Conservation (phyloP, 1,140 invertebrate species). For the Drosophila cardini region DNA sequence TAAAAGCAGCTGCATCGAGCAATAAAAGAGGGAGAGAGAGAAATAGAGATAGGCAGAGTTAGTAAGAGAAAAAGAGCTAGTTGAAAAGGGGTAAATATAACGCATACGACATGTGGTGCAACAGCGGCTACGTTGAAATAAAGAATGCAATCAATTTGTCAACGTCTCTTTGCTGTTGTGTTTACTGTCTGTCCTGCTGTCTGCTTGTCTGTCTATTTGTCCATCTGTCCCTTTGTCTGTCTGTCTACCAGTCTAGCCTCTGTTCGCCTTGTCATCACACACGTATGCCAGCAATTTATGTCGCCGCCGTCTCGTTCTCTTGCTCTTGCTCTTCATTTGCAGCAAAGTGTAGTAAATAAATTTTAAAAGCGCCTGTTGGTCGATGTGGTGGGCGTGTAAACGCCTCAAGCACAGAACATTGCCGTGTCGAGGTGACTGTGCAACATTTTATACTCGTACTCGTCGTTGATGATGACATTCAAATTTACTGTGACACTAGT, state of each 20-base stretch:
- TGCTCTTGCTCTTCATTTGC: slow-evolving; percentile 38
- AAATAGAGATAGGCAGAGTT: neutral
- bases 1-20: slow-evolving; percentile 52
- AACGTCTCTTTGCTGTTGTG: slow-evolving; percentile 62
- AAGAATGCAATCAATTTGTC: slow-evolving; percentile 83
- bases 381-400: slow-evolving; percentile 46
- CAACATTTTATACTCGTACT: slow-evolving; percentile 55
- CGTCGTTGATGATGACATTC: slow-evolving; percentile 63
- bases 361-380: slow-evolving; percentile 58
- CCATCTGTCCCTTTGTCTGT: neutral
- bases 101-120: slow-evolving; percentile 76
- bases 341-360: slow-evolving; percentile 72
- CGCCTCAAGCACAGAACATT: slow-evolving; percentile 68
- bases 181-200: slow-evolving; percentile 19
- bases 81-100: slow-evolving; percentile 29
- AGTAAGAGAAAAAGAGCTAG: neutral
- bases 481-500: slow-evolving; percentile 70
- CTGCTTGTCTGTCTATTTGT: neutral
- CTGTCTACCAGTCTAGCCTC: slow-evolving; percentile 34
- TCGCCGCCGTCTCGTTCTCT: slow-evolving; percentile 52
- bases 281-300: slow-evolving; percentile 79
- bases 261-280: slow-evolving; percentile 72
- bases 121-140: slow-evolving; percentile 63
- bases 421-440: slow-evolving; percentile 69
- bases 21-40: slow-evolving; percentile 6